Evolutionary conservation across 2,113 vertebrate species (phyloP).

Genomic region (Cisticola juncidis): DNA sequence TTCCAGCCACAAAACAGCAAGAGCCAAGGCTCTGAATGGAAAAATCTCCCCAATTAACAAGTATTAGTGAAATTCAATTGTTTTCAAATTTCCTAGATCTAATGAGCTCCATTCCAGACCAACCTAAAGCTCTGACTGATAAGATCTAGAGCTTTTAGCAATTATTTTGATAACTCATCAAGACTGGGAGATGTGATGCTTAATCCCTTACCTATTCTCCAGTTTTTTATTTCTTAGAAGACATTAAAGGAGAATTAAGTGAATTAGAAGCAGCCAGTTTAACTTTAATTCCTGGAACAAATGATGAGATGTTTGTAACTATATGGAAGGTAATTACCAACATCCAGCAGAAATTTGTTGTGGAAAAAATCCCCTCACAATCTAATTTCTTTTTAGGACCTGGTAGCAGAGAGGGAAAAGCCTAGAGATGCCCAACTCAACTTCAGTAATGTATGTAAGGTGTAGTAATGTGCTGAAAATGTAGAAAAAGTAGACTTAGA

Average conservation of each 20-base stretch:
- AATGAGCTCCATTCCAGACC: background rate
- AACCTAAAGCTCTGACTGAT: background rate
- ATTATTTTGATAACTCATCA: background rate
- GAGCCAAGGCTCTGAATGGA: background rate
- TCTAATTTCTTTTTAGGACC: background rate
- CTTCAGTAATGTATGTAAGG: accelerated
- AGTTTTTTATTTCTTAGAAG: background rate
- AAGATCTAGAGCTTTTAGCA: background rate
- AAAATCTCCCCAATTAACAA: background rate
- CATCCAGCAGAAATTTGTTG: background rate
- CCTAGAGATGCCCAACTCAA: background rate
- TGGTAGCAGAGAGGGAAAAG: background rate
- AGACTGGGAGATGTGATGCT: background rate
- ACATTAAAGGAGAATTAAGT: background rate
- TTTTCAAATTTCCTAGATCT: background rate
- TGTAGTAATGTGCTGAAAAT: background rate
- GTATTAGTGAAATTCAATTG: background rate
- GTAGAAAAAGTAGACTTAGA: background rate
- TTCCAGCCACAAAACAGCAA: background rate
- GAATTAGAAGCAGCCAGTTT: background rate
- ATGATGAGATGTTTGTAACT: background rate
- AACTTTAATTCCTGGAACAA: background rate
- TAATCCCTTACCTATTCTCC: background rate
- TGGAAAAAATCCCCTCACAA: background rate
- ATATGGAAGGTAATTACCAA: background rate